Evolutionary conservation across 2,113 vertebrate species (phyloP).

Genomic region (Rhinichthys klamathensis): DNA sequence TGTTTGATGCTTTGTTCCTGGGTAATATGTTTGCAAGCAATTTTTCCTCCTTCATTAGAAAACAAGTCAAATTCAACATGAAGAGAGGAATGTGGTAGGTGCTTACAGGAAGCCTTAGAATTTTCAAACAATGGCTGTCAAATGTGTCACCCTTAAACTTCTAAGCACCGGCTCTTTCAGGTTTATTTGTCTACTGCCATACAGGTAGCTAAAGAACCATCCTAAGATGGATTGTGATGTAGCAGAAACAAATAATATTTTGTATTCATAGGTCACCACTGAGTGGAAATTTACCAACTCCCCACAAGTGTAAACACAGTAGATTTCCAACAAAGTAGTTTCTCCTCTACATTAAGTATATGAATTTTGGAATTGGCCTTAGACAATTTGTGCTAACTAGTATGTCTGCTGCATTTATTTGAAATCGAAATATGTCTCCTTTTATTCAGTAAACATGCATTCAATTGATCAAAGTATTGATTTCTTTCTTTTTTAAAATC

Average conservation of each 20-base stretch:
- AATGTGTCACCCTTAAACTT: constrained; percentile 45
- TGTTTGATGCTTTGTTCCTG: constrained; percentile 47
- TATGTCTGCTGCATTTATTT: not conserved
- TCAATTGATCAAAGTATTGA: no score
- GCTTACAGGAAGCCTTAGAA: constrained; percentile 43
- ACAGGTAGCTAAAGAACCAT: constrained; percentile 29
- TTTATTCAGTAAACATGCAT: no score
- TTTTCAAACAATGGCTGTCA: constrained; percentile 25
- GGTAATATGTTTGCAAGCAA: constrained; percentile 46
- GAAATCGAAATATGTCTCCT: no score
- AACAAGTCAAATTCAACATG: constrained; percentile 30
- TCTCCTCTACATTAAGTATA: not conserved
- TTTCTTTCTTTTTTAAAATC: no score
- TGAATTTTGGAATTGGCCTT: not conserved
- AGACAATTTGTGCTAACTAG: not conserved
- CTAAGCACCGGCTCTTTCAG: not conserved
- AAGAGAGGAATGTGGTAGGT: constrained; percentile 27
- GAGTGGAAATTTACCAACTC: constrained; percentile 4
- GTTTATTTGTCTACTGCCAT: constrained; percentile 35
- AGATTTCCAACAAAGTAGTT: not conserved
- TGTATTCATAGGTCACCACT: constrained; percentile 7
- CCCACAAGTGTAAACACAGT: not conserved
- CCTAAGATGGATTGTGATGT: constrained; percentile 8
- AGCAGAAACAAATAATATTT: constrained; percentile 21
- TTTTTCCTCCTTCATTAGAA: constrained; percentile 34